phyloP scores from a whole-genome alignment of 2,797 vertebrate species.

The Denticeps clupeoides region DNA sequence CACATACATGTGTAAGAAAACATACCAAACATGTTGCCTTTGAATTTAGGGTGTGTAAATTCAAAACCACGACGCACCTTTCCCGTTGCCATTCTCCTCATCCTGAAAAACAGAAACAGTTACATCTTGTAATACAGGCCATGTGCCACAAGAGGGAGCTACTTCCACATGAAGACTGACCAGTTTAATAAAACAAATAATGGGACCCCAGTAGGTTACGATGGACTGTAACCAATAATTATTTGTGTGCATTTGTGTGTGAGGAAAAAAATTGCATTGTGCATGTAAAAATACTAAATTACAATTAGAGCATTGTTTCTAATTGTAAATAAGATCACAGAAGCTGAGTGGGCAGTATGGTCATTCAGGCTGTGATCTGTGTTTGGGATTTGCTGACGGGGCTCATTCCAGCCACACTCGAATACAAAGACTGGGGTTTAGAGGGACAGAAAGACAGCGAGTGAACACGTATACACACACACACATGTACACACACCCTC shows the following conservation, averaged over 20 bases:
- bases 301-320: too few relatives aligned
- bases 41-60: neutral
- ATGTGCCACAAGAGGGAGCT: slow-evolving; percentile 19
- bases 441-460: slow-evolving; percentile 14
- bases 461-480: slow-evolving; percentile 1
- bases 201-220: too few relatives aligned
- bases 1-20: neutral
- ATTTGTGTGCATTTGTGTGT: too few relatives aligned
- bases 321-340: too few relatives aligned
- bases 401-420: slow-evolving; percentile 34
- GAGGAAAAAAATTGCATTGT: too few relatives aligned
- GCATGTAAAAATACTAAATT: too few relatives aligned
- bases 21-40: neutral
- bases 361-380: slow-evolving; percentile 9
- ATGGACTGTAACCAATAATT: too few relatives aligned
- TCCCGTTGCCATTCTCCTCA: slow-evolving; percentile 44
- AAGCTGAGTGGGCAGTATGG: slow-evolving; percentile 32
- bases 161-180: too few relatives aligned
- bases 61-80: slow-evolving; percentile 25
- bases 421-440: slow-evolving; percentile 35
- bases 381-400: slow-evolving; percentile 35
- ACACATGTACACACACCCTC: neutral
- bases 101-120: slow-evolving; percentile 28
- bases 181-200: too few relatives aligned
- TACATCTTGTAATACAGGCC: neutral